phyloP scores from a whole-genome alignment of 2,888 invertebrate genomes.

The Sericinus montela region DNA sequence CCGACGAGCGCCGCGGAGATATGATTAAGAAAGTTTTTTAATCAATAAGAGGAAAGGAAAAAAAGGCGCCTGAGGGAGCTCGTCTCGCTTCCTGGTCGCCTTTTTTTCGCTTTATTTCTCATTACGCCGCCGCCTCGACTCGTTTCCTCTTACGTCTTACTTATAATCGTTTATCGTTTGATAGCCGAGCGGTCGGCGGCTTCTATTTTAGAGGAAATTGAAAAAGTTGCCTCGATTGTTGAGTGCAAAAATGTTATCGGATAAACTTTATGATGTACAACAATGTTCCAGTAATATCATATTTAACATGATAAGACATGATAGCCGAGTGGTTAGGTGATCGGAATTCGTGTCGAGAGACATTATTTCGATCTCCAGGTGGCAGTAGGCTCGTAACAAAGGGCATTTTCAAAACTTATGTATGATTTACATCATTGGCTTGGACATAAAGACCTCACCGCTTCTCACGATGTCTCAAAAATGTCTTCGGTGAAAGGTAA shows the following conservation, averaged over 20 bases:
- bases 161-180: slow-evolving; percentile 76
- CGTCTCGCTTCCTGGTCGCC: slow-evolving; percentile 28
- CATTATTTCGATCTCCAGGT: no score
- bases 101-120: slow-evolving; percentile 59
- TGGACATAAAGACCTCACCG: no score
- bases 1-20: slow-evolving; percentile 8
- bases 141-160: slow-evolving; percentile 62
- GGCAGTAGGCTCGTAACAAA: no score
- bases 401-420: no score
- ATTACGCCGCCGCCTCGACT: slow-evolving; percentile 36
- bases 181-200: slow-evolving; percentile 49
- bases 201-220: slow-evolving; percentile 58
- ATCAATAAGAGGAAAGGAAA: slow-evolving; percentile 34
- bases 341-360: no score
- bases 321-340: no score
- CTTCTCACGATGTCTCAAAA: no score
- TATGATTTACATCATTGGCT: no score
- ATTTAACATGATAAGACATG: no score
- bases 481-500: no score
- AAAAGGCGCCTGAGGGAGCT: slow-evolving; percentile 30
- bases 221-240: slow-evolving; percentile 53
- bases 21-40: slow-evolving; percentile 72
- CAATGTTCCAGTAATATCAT: not conserved
- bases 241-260: slow-evolving; percentile 20
- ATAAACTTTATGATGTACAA: not conserved